Base-by-base conservation (phyloP, 2,113 vertebrate species). In the Desmodus rotundus region DNA sequence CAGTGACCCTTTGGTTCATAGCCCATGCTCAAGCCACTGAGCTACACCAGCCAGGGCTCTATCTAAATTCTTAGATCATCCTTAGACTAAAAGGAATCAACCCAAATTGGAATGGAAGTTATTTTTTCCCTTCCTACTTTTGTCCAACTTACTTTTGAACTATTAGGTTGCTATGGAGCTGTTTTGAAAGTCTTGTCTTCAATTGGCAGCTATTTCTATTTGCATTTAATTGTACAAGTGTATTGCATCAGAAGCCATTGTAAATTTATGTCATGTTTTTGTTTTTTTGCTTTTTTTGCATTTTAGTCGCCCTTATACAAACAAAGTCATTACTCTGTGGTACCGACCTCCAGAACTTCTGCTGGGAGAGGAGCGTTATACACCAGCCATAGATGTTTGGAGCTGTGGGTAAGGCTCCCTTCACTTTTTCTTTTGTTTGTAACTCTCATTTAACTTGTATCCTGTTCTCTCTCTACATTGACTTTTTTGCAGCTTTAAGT, bases 261-360 rank as follows among this genome's bases (percentile, higher is more conserved):
- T 81, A 86, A 10, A 2, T 93, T 15, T 58, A 50, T 61, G 22
- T 80, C 67, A 54, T 95, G 73, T 14, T 95, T 65, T 80, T 47
- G 7, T 56, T 70, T 80, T 95, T 65, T 80, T 47, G 7, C 24
- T 70, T 80, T 95, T 76, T 72, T 93, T 95, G 3, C 4, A 12
- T 98, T 97, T n/a, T 98, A 99, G 99, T 98, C 99, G 99, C 41
- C 99, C 99, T 0, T 99, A 99, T 97, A 99, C 99, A 95, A 99
- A 99, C 97, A 99, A 99, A 99, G 99, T 99, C 91, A 99, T 99
- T 98, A 99, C 99, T 9, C 98, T 99, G 85, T 99, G 99, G 99
- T 99, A 99, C 98, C 99, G 99, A 47, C 99, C 99, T 28, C 99
- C 99, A 5, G 99, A 99, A 67, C 98, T 99, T 96, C 99, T 99